Percentiles rank a stretch among this genome's conserved stretches.
Conservation (phyloP, 2,113 vertebrate species). For the Apodemus sylvaticus region DNA sequence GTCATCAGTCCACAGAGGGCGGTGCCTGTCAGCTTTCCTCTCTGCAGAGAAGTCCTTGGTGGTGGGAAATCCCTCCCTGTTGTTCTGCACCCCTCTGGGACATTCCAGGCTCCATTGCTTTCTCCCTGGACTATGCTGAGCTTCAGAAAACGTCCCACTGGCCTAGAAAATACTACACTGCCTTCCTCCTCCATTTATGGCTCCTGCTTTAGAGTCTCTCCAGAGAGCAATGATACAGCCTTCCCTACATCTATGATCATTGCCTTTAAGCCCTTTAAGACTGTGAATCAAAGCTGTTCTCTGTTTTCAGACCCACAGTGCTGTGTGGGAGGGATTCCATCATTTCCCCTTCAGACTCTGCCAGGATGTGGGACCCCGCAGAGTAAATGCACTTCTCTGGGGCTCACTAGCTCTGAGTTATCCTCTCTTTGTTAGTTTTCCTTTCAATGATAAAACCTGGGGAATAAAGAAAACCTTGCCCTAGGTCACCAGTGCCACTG, state of each 20-base stretch:
- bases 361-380: not conserved
- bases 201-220: not conserved
- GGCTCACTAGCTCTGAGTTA: not conserved
- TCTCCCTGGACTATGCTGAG: not conserved
- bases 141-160: not conserved
- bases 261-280: not conserved
- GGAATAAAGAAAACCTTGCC: not conserved
- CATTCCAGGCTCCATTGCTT: not conserved
- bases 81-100: not conserved
- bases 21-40: not conserved
- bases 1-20: not conserved
- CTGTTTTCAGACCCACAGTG: not conserved
- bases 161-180: not conserved
- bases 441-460: not conserved
- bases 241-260: not conserved
- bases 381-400: not conserved
- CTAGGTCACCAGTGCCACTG: not conserved
- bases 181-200: not conserved
- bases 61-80: not conserved
- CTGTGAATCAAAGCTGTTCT: not conserved
- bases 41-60: not conserved
- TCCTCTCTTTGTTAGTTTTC: not conserved
- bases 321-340: not conserved
- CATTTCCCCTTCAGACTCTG: not conserved
- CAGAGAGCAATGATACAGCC: not conserved